Base-by-base conservation (phyloP, 2,888 invertebrate genomes). In the Baccha elongata region DNA sequence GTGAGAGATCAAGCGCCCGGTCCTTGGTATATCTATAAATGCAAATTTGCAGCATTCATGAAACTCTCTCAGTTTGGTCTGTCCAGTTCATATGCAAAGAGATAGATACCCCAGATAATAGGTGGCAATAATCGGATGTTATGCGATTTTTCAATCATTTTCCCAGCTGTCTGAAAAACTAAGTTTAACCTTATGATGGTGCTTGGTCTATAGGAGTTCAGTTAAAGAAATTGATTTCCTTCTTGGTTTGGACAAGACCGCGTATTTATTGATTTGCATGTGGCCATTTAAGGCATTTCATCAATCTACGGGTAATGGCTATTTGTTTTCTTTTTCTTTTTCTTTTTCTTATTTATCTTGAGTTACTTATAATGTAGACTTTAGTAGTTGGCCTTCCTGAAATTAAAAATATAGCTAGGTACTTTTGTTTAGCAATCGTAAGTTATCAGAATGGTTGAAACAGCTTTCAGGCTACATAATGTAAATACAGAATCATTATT, bases 141-240 rank as follows among this genome's bases (percentile, higher is more conserved):
- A 71, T 79, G 75, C 85, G 68, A 65, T 79, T 79, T 84, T 84
- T 81, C 81, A 72, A 84, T 75, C 64, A 78, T 76, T 78, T 81
- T 76, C 44, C 60, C 79, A 75, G 64, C 72, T 80, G 80, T 69
- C 13, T 64, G n/a, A 21, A 40, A 64, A n/a, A n/a, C n/a, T n/a
- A n/a, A 58, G 26, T 26, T n/a, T 32, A 58, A 67, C 65, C 60
- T 67, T 67, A 72, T 17, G 58, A 40, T 23, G 46, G 5, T 21
- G 19, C 26, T 11, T 55, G 55, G 55, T 37, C 55, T 55, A 35
- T 55, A 15, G 37, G 21, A 40, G 46, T 76, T 69, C 71, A 26
- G 48, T 35, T 19, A 11, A 62, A 60, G 48, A 62, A 85, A 85
- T 74, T 85, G 81, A 83, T 85, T 81, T 85, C 73, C 78, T 85